phyloP scores from a whole-genome alignment of 2,888 invertebrate genomes.

The Muscina levida region DNA sequence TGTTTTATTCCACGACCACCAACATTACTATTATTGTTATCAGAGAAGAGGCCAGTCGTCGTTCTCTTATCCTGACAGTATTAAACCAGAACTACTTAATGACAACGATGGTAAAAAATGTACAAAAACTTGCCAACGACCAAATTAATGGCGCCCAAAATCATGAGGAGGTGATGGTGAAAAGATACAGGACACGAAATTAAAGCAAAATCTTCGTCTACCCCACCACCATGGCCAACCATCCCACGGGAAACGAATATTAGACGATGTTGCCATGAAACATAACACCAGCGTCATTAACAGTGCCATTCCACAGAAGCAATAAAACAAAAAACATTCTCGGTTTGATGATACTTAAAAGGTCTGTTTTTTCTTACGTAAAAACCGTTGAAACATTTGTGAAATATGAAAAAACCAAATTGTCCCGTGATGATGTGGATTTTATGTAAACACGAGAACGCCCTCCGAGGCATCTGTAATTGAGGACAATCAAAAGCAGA shows the following conservation, averaged over 20 bases:
- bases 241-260: constrained; percentile 28
- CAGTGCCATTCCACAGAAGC: constrained; percentile 24
- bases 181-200: background rate
- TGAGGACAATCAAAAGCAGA: constrained; percentile 61
- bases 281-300: constrained; percentile 44
- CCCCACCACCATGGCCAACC: constrained; percentile 2
- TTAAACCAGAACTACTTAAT: constrained; percentile 39
- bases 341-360: constrained; percentile 39
- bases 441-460: constrained; percentile 60
- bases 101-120: constrained; percentile 39
- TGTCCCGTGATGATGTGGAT: constrained; percentile 57
- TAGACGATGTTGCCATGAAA: constrained; percentile 15
- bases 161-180: background rate
- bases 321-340: constrained; percentile 31
- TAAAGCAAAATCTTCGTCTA: constrained; percentile 30
- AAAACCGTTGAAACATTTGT: no score
- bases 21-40: constrained; percentile 21
- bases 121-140: constrained; percentile 58
- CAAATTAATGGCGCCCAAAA: constrained; percentile 50
- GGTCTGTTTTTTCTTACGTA: constrained; percentile 7
- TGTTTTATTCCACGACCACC: background rate
- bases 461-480: constrained; percentile 63
- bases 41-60: background rate
- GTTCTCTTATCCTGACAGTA: constrained; percentile 31
- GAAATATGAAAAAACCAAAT: background rate